Evolutionary conservation across 1,140 invertebrate species (phyloP).

Genomic region (Drosophila littoralis): DNA sequence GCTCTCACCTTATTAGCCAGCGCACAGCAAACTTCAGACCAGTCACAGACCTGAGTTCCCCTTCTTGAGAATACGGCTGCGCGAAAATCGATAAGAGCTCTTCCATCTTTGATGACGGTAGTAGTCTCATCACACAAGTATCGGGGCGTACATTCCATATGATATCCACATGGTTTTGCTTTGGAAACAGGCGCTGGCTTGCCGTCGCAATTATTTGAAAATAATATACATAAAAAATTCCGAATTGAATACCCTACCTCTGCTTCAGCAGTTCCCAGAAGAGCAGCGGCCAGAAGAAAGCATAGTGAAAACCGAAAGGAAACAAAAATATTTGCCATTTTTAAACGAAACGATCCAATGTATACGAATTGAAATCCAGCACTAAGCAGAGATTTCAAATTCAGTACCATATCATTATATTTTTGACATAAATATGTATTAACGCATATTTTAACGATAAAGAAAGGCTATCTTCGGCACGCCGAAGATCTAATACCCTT

Average conservation of each 20-base stretch:
- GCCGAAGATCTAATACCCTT: no score
- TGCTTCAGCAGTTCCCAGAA: neutral
- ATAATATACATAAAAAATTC: no score
- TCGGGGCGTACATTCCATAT: constrained; percentile 4
- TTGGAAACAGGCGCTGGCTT: neutral
- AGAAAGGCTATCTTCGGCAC: no score
- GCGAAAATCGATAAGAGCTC: constrained; percentile 1
- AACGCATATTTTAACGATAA: no score
- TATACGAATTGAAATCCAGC: neutral
- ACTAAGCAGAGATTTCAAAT: neutral
- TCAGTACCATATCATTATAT: no score
- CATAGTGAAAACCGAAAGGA: neutral
- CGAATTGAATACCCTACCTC: no score
- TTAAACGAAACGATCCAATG: neutral
- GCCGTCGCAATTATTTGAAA: neutral
- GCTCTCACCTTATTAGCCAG: neutral
- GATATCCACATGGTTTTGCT: neutral
- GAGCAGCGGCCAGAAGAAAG: neutral
- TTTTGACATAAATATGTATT: no score
- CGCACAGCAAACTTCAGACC: constrained; percentile 2
- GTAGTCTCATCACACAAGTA: constrained; percentile 1
- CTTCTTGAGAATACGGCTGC: neutral
- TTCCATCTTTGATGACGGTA: constrained; percentile 2
- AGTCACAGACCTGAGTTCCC: neutral
- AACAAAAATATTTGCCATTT: neutral